Base-by-base conservation (phyloP, 1,140 invertebrate genomes). In the Listronotus bonariensis region DNA sequence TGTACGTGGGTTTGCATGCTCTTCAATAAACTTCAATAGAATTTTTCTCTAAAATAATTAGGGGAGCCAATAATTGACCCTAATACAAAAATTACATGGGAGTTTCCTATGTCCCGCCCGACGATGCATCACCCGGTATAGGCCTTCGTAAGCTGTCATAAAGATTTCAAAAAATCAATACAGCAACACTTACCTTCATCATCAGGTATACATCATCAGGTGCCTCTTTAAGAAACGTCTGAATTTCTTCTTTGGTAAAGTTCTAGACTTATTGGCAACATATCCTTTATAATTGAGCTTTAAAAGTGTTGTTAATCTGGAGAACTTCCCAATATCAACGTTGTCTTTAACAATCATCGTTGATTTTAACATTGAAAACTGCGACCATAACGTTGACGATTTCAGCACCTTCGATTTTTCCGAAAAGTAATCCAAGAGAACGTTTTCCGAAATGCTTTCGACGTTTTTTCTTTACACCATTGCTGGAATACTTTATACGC, bases 311-410 rank as follows among this genome's bases (percentile, higher is more conserved):
- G 55, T 41, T 41, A 68, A 11, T 34, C 41, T 59, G 3, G 31
- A 34, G 48, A 55, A 68, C 34, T 68, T 59, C 15, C 67, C 59
- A 34, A 68, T 68, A 32, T 68, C 61, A 36, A 61, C 56, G 38
- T 60, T 52, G n/a, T 60, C 43, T 34, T 41, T 59, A 14, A 38
- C 34, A 11, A 26, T 41, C 14, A 65, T 15, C 8, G 49, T 55
- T 7, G 49, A 10, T 52, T 51, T 68, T 31, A 68, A 14, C 67
- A 60, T 68, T 9, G 62, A 68, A 36, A 54, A 67, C 10, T 34
- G 41, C 15, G 34, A 36, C 41, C 51, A 60, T 14, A 67, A 48
- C 0, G 49, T 42, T 3, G 56, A 46, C 10, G 65, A 53, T 48
- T 67, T 67, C 3, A 42, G 31, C 3, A 14, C 18, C 14, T 18